Conservation (phyloP, 2,113 vertebrate species). For the Oplegnathus fasciatus region DNA sequence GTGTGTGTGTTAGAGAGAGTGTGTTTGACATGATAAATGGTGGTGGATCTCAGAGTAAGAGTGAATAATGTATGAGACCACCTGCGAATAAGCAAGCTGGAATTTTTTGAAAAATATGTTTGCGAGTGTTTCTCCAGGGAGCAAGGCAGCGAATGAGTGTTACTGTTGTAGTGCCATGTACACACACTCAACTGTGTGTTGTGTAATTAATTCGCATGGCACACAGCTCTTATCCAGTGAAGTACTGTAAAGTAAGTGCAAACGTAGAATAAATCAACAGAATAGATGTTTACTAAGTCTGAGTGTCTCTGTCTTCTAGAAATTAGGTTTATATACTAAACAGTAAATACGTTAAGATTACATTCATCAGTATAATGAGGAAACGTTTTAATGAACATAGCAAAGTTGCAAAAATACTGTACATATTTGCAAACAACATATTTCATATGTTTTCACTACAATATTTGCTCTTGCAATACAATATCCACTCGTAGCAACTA, state of each 20-base stretch:
- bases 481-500: fast-evolving
- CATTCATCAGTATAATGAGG: no score
- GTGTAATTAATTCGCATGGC: constrained; percentile 43
- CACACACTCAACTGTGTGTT: constrained; percentile 14
- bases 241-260: constrained; percentile 9
- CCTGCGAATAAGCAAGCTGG: constrained; percentile 41
- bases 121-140: constrained; percentile 38
- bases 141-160: constrained; percentile 3
- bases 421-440: not conserved
- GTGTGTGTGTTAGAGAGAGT: constrained; percentile 5
- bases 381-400: not conserved
- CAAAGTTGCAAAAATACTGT: not conserved
- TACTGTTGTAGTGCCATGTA: constrained; percentile 5
- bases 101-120: constrained; percentile 44
- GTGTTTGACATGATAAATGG: constrained; percentile 42
- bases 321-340: not conserved
- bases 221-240: constrained; percentile 31
- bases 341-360: not conserved
- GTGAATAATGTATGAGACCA: constrained; percentile 62
- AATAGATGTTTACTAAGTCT: not conserved
- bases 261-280: constrained; percentile 20
- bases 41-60: constrained; percentile 24
- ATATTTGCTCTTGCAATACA: no score
- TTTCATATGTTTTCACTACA: not conserved
- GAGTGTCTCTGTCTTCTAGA: not conserved